Base-by-base conservation (phyloP, 2,888 invertebrate species). In the Mythimna impura region DNA sequence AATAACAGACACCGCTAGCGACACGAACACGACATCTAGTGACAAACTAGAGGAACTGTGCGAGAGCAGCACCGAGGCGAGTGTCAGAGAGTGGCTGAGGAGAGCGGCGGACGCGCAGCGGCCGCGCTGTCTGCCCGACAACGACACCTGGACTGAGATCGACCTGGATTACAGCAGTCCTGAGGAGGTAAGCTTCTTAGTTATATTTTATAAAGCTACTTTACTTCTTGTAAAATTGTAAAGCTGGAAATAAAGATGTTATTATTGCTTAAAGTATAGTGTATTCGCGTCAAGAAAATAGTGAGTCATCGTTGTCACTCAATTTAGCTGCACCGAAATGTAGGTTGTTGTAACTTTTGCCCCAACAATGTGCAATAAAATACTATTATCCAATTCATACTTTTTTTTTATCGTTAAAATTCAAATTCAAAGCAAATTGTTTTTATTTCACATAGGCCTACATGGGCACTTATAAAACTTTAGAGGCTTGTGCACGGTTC, bases 71-170 rank as follows among this genome's bases (percentile, higher is more conserved):
- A 88, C 91, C 2, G 94, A 95, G 76, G 95, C 93, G 2, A 92
- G 89, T 57, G 95, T 96, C 12, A 87, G 95, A 14, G 94, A 95
- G 89, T 95, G 95, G 96, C 89, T 95, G 81, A 87, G 94, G 0
- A 83, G 93, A 0, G 93, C 91, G 0, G 91, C 89, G 0, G 90
- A 91, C 79, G 91, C 89, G 2, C 86, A 88, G 72, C 73, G 91
- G 2, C 92, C 91, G 14, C 80, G 87, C 25, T 87, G 87, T 67
- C 86, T 87, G 60, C 91, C 86, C 4, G 92, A 91, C 80, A 93
- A 96, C 67, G 97, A 97, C 84, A 97, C 97, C 74, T 98, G 97
- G 97, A 97, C 97, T 0, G 97, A 97, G 92, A 97, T 97, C 71
- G 97, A 97, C 91, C 92, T 98, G 87, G 97, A 97, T 78, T 97